Evolutionary conservation across 2,888 invertebrate species (phyloP), one percentile per base, ranked within the genome.

Genomic region (Acleris literana): DNA sequence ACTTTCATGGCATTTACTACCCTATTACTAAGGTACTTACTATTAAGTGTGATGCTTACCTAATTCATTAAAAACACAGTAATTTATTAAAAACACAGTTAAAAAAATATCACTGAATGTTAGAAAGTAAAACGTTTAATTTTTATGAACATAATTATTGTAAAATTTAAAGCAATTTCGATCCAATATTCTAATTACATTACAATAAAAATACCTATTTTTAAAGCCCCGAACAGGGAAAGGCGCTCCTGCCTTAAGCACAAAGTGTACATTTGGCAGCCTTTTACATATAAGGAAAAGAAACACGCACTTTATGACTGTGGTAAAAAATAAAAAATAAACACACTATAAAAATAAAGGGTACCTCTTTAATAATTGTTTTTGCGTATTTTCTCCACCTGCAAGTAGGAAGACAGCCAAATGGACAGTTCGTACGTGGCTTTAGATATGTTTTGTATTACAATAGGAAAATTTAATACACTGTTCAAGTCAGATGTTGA

Each of bases 1-100:
- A 87, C 87, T 68, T 84, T 83, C 82, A 92, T 92, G 92, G 92
- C 92, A 91, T 87, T 83, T 74, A 75, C 61, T 66, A 62, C 62
- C 52, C 51, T 20, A 44, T 49, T 55, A 56, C 43, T 60, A 60
- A 65, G 60, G 20, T 49, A 53, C 62, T 62, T 66, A 66, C 13
- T 56, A 48, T 53, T 66, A 62, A 46, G 57, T 66, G 66, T 66
- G 66, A 66, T 66, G 58, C 49, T 59, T 49, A 58, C 16, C 46
- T 43, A 62, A 33, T 57, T 18, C n/a, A 64, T 51, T 43, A 56
- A 61, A 65, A 61, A 61, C 51, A 57, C 56, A 66, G 56, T 61
- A 62, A 33, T 57, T 18, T n/a, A 64, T 51, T 43, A 56, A 61
- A 65, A 61, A 61, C 51, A 57, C 56, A 66, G 56, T 61, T 56